phyloP scores from a whole-genome alignment of 35 echinoderm and acorn worm genomes.

The Hemicentrotus pulcherrimus region DNA sequence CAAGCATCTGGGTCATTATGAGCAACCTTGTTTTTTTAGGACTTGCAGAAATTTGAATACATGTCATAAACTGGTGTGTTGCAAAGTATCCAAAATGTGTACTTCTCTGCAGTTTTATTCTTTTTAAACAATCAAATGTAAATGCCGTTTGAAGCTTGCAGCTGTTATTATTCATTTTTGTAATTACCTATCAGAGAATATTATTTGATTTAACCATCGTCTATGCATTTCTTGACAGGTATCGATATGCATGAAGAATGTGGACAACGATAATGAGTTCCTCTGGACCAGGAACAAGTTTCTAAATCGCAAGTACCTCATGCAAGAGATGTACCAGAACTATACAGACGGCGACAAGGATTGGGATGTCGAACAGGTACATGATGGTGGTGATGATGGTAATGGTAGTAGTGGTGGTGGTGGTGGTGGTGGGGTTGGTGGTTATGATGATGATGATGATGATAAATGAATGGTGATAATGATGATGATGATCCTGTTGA shows the following conservation, averaged over 20 bases:
- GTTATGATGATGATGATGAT: neutral
- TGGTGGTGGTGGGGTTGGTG: neutral
- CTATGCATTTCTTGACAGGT: conserved; percentile 58
- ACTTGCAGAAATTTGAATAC: no score
- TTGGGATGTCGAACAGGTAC: conserved; percentile 86
- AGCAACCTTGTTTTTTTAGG: no score
- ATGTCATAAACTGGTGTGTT: no score
- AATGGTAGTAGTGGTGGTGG: neutral
- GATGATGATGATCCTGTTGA: neutral
- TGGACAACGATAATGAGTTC: conserved; percentile 93
- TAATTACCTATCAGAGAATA: no score
- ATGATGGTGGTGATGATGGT: neutral
- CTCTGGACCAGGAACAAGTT: conserved; percentile 94
- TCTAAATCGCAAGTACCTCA: conserved; percentile 92
- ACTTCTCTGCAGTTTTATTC: no score
- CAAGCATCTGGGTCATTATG: no score
- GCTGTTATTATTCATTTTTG: no score
- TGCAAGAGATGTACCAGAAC: conserved; percentile 99
- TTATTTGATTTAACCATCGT: neutral
- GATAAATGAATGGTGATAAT: neutral
- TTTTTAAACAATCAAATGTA: no score
- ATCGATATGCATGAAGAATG: conserved; percentile 84
- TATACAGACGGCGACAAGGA: conserved; percentile 91
- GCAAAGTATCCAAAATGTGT: no score
- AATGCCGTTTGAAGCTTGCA: no score